These are phyloP conservation scores for Papilio polyxenes DNA, from an alignment of 1,140 invertebrate species.

Conservation along the genomic window DNA sequence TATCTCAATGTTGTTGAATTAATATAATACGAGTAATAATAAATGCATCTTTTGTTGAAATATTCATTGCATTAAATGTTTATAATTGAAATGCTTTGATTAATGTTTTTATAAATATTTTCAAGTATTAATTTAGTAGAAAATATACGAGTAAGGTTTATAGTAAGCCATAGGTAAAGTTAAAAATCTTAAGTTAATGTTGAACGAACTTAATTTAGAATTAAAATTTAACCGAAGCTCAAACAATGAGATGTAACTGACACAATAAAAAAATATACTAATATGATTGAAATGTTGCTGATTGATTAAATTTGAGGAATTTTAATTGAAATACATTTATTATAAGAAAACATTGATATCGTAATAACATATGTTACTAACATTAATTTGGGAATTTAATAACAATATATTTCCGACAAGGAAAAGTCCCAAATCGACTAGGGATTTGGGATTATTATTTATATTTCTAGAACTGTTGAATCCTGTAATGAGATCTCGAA, in stretches of 20 bases:
- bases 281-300: too few species aligned
- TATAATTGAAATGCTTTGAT: not conserved
- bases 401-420: too few species aligned
- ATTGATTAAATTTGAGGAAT: too few species aligned
- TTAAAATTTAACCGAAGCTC: conserved; percentile 11
- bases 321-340: too few species aligned
- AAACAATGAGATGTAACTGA: not conserved
- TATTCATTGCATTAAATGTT: conserved; percentile 25
- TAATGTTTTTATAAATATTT: conserved; percentile 21
- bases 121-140: conserved; percentile 2
- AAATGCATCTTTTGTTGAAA: conserved; percentile 6
- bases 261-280: not conserved
- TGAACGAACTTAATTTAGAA: conserved; percentile 4
- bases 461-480: too few species aligned
- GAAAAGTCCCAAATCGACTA: too few species aligned
- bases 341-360: too few species aligned
- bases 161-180: not conserved
- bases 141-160: conserved; percentile 17
- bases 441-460: too few species aligned
- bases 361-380: too few species aligned
- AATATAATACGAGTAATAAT: too few species aligned
- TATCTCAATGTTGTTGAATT: conserved; percentile 20
- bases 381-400: too few species aligned
- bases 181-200: conserved; percentile 7
- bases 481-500: too few species aligned